Percentiles rank a stretch among this genome's conserved stretches.
Evolutionary conservation across 2,113 vertebrate genomes (phyloP).

Genomic region (Pterocles burchelli): DNA sequence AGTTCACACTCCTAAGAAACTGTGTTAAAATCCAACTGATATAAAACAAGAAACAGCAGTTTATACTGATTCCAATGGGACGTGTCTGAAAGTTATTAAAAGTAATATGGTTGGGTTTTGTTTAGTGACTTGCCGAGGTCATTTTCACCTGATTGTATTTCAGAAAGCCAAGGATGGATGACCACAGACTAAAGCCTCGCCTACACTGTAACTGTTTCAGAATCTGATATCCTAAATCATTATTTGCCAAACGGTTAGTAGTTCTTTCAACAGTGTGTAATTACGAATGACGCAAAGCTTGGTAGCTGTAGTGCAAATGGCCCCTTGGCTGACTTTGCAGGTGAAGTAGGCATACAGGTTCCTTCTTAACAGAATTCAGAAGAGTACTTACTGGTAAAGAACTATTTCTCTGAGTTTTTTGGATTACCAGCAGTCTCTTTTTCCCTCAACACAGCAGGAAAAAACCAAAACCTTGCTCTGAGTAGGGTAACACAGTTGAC

Average conservation of each 20-base stretch:
- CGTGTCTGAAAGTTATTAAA: fast-evolving
- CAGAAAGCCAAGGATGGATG: background rate
- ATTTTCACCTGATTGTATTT: background rate
- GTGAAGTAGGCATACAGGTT: background rate
- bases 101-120: background rate
- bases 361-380: background rate
- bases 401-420: fast-evolving
- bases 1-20: background rate
- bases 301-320: background rate
- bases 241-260: background rate
- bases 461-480: background rate
- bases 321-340: background rate
- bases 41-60: background rate
- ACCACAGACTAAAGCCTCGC: background rate
- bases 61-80: background rate
- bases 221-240: background rate
- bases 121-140: background rate
- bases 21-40: background rate
- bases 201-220: background rate
- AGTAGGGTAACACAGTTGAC: background rate
- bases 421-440: background rate
- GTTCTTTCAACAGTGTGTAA: background rate
- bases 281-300: background rate
- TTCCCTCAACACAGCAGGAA: background rate
- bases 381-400: background rate